phyloP scores from a whole-genome alignment of 2,797 vertebrate species.

The Apodemus agrarius region DNA sequence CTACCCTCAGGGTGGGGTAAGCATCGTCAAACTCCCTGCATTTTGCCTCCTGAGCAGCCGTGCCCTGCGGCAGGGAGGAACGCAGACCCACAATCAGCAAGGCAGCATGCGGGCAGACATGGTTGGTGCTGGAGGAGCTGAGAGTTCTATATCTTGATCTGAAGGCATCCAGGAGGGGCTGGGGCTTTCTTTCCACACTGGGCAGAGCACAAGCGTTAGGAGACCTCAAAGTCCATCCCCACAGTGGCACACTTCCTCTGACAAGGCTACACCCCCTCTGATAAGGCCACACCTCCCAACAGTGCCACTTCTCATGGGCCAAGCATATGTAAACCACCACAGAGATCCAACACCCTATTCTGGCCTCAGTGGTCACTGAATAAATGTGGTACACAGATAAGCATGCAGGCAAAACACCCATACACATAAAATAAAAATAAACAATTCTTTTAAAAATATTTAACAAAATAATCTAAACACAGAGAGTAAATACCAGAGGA shows the following conservation, averaged over 20 bases:
- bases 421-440: not conserved
- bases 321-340: not conserved
- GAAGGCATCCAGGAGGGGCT: too few relatives aligned
- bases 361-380: not conserved
- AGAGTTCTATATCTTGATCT: too few relatives aligned
- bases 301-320: not conserved
- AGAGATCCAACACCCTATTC: not conserved
- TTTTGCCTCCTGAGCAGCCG: too few relatives aligned
- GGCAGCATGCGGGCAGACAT: too few relatives aligned
- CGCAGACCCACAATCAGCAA: too few relatives aligned
- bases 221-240: not conserved
- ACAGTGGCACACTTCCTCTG: not conserved
- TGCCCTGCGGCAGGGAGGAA: too few relatives aligned
- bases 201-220: not conserved
- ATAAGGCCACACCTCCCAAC: not conserved
- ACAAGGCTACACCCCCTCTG: not conserved
- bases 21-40: too few relatives aligned
- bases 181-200: not conserved
- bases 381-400: not conserved
- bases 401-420: not conserved
- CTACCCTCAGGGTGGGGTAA: too few relatives aligned
- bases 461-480: not conserved
- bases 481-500: not conserved
- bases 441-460: not conserved
- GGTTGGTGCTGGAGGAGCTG: too few relatives aligned